Conservation (phyloP, 2,888 invertebrate species). For the Spisula subtruncata region DNA sequence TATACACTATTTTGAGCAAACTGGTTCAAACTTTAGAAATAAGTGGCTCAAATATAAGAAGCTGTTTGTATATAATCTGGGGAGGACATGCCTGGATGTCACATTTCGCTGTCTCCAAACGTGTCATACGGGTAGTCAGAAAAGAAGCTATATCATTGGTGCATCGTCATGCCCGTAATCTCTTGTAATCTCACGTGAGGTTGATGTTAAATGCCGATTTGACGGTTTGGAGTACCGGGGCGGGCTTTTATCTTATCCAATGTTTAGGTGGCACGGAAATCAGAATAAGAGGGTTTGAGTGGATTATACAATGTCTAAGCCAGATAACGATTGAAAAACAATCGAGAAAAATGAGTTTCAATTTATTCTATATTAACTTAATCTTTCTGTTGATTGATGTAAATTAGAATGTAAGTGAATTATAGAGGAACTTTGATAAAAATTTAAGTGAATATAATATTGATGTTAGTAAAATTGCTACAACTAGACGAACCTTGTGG, state of each 20-base stretch:
- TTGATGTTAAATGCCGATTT: conserved; percentile 59
- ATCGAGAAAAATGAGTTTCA: conserved; percentile 61
- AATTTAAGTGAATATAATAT: conserved; percentile 28
- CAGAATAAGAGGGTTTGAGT: conserved; percentile 61
- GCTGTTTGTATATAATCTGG: conserved; percentile 67
- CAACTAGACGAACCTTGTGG: not conserved
- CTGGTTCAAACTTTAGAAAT: conserved; percentile 71
- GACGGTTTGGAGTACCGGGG: conserved; percentile 47
- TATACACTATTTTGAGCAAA: conserved; percentile 66
- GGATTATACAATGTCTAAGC: conserved; percentile 57
- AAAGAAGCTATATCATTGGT: conserved; percentile 58
- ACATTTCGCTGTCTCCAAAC: conserved; percentile 69
- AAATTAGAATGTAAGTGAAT: conserved; percentile 52
- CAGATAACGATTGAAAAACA: conserved; percentile 65
- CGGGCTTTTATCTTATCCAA: conserved; percentile 67
- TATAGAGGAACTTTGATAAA: not conserved
- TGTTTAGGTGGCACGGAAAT: conserved; percentile 68
- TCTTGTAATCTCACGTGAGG: conserved; percentile 47
- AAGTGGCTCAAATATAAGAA: conserved; percentile 71
- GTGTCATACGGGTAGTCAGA: conserved; percentile 67
- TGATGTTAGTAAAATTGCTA: conserved; percentile 17
- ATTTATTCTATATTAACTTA: conserved; percentile 61
- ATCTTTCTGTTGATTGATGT: conserved; percentile 55
- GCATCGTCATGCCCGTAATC: conserved; percentile 46
- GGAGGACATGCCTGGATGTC: conserved; percentile 63